Evolutionary conservation across 2,888 invertebrate species (phyloP), one percentile per base, ranked within the genome.

Genomic region (Holacanthella duospinosa): DNA sequence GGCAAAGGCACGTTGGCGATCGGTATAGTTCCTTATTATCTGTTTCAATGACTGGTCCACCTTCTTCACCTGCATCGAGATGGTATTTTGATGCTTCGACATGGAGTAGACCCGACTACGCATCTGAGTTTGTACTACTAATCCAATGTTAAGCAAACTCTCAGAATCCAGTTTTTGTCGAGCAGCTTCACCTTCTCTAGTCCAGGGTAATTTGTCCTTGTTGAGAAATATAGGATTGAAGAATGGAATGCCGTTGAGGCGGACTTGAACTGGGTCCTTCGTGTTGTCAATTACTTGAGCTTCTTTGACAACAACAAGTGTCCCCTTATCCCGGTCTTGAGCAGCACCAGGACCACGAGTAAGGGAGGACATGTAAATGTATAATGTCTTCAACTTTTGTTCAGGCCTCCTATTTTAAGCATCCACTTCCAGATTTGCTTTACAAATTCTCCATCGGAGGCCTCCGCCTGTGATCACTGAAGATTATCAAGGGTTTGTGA

Each of bases 1-100:
- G 1, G 89, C 86, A 77, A 88, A 93, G 21, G 83, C 84, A 71
- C 88, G 86, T 76, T 93, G 93, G 73, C 86, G 83, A 58, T 93
- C 93, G 1, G 85, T 85, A 74, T 88, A 84, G 2, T 80, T 77
- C 12, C 82, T 80, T 72, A 89, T 83, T 1, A 93, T 78, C 53
- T 84, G 85, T 0, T 81, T 81, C 29, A 92, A 81, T 55, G 88
- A 87, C 16, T 80, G 78, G 74, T 92, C 91, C 6, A 85, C 81
- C 29, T 70, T 68, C 53, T 29, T 62, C n/a, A 68, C 55, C 24
- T 56, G 57, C 48, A 60, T 58, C 0, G 65, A 48, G 2, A 72
- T 53, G 9, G 53, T 44, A 4, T 43, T 59, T 60, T 72, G 72
- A 43, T 63, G 63, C 9, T 29, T 36, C 6, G 66, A 61, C 56